Conservation (phyloP, 2,888 invertebrate species). For the Oithona nana region DNA sequence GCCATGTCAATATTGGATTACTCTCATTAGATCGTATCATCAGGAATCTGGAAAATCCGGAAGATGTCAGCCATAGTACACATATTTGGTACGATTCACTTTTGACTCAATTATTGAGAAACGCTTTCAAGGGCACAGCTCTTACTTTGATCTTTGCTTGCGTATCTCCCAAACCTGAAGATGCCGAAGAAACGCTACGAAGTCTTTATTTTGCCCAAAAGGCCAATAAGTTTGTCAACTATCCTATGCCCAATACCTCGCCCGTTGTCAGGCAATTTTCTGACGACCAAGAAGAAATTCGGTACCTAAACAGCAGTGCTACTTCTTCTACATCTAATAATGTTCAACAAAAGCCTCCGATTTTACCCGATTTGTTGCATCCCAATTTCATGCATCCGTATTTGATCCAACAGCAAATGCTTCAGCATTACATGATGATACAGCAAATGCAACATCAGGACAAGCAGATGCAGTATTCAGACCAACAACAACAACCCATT, state of each 20-base stretch:
- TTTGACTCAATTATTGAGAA: background rate
- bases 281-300: background rate
- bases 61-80: background rate
- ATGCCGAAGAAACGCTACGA: background rate
- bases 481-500: too few species aligned
- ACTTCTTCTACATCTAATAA: background rate
- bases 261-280: too few species aligned
- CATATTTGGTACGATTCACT: background rate
- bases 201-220: background rate
- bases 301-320: background rate
- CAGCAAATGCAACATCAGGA: background rate
- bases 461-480: background rate
- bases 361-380: background rate
- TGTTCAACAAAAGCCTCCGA: background rate
- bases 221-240: background rate
- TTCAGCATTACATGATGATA: background rate
- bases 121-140: background rate
- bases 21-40: background rate
- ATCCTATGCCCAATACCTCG: background rate
- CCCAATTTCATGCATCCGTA: too few species aligned
- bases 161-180: background rate
- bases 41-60: too few species aligned
- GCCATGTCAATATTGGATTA: background rate
- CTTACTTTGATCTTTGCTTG: background rate
- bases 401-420: background rate